A percentile compares a stretch with the other conserved stretches of the same genome.
Conservation (phyloP, 2,888 invertebrate genomes). For the Euclidia mi region DNA sequence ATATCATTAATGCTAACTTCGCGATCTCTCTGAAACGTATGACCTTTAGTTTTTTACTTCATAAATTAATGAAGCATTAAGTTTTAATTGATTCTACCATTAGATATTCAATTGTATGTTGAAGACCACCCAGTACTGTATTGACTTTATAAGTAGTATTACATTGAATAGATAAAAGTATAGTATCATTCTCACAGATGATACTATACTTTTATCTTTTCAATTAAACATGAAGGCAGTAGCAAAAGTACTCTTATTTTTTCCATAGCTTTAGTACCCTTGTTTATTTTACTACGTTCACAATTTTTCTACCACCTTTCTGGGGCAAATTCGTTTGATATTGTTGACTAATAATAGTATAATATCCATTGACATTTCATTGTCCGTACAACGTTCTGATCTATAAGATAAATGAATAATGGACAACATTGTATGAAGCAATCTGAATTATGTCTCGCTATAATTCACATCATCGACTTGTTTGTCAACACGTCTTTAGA, state of each 20-base stretch:
- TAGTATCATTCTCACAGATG: too few species aligned
- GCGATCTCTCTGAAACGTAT: slow-evolving; percentile 12
- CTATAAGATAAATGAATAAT: slow-evolving; percentile 8
- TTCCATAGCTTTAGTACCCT: too few species aligned
- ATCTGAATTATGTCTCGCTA: slow-evolving; percentile 13
- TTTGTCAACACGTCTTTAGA: slow-evolving; percentile 19
- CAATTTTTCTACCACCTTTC: too few species aligned
- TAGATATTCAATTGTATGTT: slow-evolving; percentile 10
- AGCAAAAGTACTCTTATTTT: too few species aligned
- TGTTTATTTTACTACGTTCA: too few species aligned
- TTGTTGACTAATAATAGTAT: too few species aligned
- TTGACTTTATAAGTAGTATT: background rate
- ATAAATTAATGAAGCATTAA: slow-evolving; percentile 43
- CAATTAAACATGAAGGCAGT: too few species aligned
- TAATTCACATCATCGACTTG: slow-evolving; percentile 17
- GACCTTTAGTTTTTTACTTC: slow-evolving; percentile 44
- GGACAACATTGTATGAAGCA: slow-evolving; percentile 10
- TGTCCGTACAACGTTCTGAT: background rate
- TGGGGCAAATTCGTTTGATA: too few species aligned
- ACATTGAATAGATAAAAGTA: too few species aligned
- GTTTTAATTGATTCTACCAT: slow-evolving; percentile 43
- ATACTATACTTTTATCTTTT: too few species aligned
- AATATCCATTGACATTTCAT: slow-evolving; percentile 5
- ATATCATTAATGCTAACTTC: background rate
- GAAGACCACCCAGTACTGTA: slow-evolving; percentile 34